Percentiles rank a stretch among this genome's conserved stretches.
phyloP scores from a whole-genome alignment of 2,113 vertebrate genomes.

The Notothenia coriiceps region DNA sequence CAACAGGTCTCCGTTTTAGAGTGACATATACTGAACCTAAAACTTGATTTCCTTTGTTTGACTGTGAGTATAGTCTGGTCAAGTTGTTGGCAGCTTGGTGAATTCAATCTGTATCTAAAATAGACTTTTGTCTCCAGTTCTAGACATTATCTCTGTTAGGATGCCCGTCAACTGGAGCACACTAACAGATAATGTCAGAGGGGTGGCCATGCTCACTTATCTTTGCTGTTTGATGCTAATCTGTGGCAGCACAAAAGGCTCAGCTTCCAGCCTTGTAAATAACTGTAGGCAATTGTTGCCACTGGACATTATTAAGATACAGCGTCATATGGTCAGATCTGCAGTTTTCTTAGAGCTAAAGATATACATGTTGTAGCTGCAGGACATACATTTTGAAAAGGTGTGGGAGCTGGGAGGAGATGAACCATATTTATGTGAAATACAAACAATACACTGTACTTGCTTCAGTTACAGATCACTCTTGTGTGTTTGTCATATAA shows the following conservation, averaged over 20 bases:
- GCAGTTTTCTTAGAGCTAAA: constrained; percentile 5
- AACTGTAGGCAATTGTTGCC: constrained; percentile 10
- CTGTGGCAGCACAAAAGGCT: constrained; percentile 9
- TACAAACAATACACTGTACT: neutral
- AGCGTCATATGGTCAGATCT: constrained; percentile 25
- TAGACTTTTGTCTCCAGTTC: neutral
- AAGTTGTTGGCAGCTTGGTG: neutral
- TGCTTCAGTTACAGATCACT: neutral
- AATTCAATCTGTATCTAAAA: neutral
- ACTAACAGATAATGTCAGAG: constrained; percentile 9
- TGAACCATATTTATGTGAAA: constrained; percentile 3
- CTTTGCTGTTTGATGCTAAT: constrained; percentile 32
- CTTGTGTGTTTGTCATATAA: too few species aligned
- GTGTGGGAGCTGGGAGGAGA: neutral
- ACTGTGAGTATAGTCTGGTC: neutral
- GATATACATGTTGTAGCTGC: neutral
- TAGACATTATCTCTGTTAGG: constrained; percentile 7
- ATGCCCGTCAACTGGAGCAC: neutral
- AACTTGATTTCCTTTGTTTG: neutral
- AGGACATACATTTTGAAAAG: constrained; percentile 6
- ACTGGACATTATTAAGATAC: neutral
- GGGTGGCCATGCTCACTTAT: constrained; percentile 5
- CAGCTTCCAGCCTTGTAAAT: constrained; percentile 34
- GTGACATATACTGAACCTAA: neutral
- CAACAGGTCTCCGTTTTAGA: too few species aligned